Evolutionary conservation across 2,888 invertebrate species (phyloP), one percentile per base, ranked within the genome.

Genomic region (Phyllotreta cruciferae): DNA sequence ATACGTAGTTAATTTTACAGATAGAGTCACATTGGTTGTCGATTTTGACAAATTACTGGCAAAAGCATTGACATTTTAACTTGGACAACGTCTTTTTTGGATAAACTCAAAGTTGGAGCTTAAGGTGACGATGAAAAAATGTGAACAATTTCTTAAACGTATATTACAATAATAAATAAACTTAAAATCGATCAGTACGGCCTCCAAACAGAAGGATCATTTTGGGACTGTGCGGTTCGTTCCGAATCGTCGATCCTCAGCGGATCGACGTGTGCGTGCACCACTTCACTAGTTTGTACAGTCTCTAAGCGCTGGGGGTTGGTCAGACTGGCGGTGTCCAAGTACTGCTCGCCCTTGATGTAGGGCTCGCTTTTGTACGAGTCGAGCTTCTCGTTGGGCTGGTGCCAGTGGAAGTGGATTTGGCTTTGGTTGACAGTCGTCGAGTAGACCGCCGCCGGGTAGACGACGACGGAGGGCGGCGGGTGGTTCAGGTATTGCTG

Each of bases 341-440:
- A 82, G 44, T 86, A 88, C 75, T 88, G 88, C 70, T 89, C 89
- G 70, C 87, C 73, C 77, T 88, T 89, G 56, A 89, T 88, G 4
- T 84, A 88, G 75, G 88, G 88, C 69, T 89, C 89, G 70, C 87
- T 73, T 78, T 89, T 89, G 50, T 86, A 88, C 75, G 88, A 88
- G 70, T 89, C 89, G 69, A 87, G 72, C 77, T 88, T 89, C 56
- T 89, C 89, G 5, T 84, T 62, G 14, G 66, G 73, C 54, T 88
- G 87, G 79, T 93, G 92, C 35, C 91, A 80, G 74, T 93, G 93
- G 14, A 93, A 85, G 77, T 93, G 93, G 66, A 93, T 92, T 83
- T 93, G 92, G 79, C 92, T 93, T 80, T 93, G 92, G 78, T 93
- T 93, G 57, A 93, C 92, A 7, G 67, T 67, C 24, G 24, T 24